A percentile compares a stretch with the other conserved stretches of the same genome.
Conservation (phyloP, 2,113 vertebrate genomes). For the Pholis gunnellus region DNA sequence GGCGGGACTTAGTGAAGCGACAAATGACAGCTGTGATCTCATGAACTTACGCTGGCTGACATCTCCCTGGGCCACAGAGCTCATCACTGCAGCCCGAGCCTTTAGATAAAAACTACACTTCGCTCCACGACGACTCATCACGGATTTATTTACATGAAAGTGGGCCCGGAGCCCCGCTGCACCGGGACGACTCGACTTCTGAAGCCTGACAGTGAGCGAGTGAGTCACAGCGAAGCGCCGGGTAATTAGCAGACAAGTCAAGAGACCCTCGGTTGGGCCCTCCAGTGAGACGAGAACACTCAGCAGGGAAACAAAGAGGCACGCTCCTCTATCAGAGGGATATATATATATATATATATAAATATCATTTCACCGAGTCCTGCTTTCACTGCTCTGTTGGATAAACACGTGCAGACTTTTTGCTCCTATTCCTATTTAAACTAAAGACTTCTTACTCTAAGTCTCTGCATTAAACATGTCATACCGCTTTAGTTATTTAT, state of each 20-base stretch:
- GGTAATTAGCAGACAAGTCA: constrained; percentile 56
- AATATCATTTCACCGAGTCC: not conserved
- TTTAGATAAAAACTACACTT: constrained; percentile 12
- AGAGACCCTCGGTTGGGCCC: constrained; percentile 44
- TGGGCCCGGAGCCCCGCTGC: not conserved
- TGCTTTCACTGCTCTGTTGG: not conserved
- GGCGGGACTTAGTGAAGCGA: not conserved
- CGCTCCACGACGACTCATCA: constrained; percentile 2
- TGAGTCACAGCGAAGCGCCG: constrained; percentile 22
- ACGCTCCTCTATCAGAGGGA: not conserved
- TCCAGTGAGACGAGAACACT: constrained; percentile 51
- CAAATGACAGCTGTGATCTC: constrained; percentile 2
- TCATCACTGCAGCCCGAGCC: not conserved
- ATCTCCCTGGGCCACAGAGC: constrained; percentile 1
- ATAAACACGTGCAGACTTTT: not conserved
- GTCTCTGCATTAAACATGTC: not conserved
- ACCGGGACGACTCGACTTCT: not conserved
- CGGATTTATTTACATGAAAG: constrained; percentile 32
- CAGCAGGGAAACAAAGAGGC: constrained; percentile 5
- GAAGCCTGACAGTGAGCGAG: constrained; percentile 46
- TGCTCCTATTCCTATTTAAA: not conserved
- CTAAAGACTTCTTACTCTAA: not conserved
- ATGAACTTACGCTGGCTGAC: not conserved
- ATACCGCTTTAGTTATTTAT: not conserved
- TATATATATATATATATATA: not conserved